Evolutionary conservation across 92 coral and sea anemone species (phyloP).

Genomic region (Phymanthus crucifer): DNA sequence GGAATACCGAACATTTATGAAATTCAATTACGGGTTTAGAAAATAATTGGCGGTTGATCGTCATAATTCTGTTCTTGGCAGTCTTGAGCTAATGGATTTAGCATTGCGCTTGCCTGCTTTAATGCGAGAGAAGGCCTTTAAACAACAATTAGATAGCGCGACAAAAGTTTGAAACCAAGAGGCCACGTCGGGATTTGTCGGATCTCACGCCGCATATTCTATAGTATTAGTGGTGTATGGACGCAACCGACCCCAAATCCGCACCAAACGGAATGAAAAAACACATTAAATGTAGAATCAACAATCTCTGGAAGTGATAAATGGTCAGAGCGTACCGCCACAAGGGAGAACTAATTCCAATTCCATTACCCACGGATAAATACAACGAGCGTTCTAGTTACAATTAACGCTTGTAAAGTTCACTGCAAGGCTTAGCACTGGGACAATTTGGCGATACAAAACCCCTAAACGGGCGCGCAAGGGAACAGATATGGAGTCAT

Average conservation of each 20-base stretch:
- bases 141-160: neutral
- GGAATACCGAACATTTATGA: conserved; percentile 38
- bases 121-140: neutral
- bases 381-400: neutral
- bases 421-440: neutral
- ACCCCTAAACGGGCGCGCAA: conserved; percentile 5
- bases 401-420: conserved; percentile 6
- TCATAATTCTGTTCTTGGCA: conserved; percentile 13
- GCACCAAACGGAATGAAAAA: conserved; percentile 30
- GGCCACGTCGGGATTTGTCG: conserved; percentile 2
- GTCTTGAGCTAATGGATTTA: conserved; percentile 14
- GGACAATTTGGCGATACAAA: neutral
- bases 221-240: neutral
- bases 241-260: neutral
- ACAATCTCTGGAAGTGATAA: conserved; percentile 44
- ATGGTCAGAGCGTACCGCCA: conserved; percentile 36
- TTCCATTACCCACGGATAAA: conserved; percentile 15
- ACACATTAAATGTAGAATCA: conserved; percentile 37
- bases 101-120: conserved; percentile 1
- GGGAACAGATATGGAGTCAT: conserved; percentile 23
- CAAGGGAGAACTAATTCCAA: conserved; percentile 19
- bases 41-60: conserved; percentile 16
- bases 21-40: conserved; percentile 33
- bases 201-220: neutral
- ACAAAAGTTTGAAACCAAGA: neutral